phyloP scores from a whole-genome alignment of 2,888 invertebrate genomes.

The Dasysyrphus tricinctus region DNA sequence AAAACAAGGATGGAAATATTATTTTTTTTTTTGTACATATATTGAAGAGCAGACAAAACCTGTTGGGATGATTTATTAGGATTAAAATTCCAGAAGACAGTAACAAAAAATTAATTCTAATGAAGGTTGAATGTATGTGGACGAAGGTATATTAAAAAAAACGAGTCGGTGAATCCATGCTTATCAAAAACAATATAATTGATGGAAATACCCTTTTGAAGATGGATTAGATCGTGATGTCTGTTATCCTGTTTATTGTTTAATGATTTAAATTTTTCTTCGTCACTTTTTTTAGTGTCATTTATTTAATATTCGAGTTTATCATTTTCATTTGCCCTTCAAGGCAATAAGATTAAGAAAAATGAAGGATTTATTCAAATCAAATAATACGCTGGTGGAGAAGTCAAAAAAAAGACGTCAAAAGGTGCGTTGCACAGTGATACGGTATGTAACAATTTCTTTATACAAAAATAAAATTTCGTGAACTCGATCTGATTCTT shows the following conservation, averaged over 20 bases:
- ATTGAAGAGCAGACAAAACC: constrained; percentile 20
- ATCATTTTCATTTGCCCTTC: too few relatives aligned
- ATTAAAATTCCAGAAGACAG: constrained; percentile 44
- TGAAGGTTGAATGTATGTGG: constrained; percentile 25
- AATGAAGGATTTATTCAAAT: too few relatives aligned
- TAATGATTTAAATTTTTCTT: constrained; percentile 52
- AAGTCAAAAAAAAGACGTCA: too few relatives aligned
- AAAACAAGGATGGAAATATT: neutral
- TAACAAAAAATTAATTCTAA: constrained; percentile 54
- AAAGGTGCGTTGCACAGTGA: too few relatives aligned
- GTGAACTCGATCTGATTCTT: too few relatives aligned
- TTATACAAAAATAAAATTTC: too few relatives aligned
- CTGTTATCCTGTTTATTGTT: constrained; percentile 47
- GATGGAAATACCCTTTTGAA: constrained; percentile 43
- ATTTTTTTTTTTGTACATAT: neutral
- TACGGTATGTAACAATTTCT: too few relatives aligned
- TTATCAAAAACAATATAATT: constrained; percentile 46
- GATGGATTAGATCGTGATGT: constrained; percentile 54
- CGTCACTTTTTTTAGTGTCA: constrained; percentile 1
- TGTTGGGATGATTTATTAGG: constrained; percentile 64
- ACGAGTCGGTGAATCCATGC: constrained; percentile 25
- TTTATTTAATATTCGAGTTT: neutral
- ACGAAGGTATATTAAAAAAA: neutral
- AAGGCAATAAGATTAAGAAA: too few relatives aligned
- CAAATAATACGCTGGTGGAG: too few relatives aligned